Conservation (phyloP, 1,140 invertebrate genomes). For the Pararge aegeria region DNA sequence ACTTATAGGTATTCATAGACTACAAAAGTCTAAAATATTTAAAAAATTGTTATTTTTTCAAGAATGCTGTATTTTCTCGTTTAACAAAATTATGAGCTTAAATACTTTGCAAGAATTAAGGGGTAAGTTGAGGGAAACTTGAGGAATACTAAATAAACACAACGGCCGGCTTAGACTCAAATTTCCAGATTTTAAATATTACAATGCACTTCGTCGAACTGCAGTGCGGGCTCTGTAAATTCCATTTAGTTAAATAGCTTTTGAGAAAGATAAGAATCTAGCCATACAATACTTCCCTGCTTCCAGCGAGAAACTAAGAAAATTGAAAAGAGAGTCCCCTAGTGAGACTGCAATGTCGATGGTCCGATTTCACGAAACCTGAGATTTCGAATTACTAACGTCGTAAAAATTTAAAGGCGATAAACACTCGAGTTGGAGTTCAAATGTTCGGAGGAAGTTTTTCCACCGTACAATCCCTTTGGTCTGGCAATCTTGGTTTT, state of each 20-base stretch:
- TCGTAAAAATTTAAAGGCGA: slow-evolving; percentile 69
- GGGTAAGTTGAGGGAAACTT: slow-evolving; percentile 25
- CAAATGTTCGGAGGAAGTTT: slow-evolving; percentile 53
- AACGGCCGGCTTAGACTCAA: slow-evolving; percentile 66
- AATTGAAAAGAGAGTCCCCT: slow-evolving; percentile 78
- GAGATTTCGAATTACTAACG: slow-evolving; percentile 69
- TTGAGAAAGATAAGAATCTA: slow-evolving; percentile 77
- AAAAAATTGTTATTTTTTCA: background rate
- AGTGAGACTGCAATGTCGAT: slow-evolving; percentile 66
- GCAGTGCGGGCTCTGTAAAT: slow-evolving; percentile 78
- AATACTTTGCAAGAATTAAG: slow-evolving; percentile 7
- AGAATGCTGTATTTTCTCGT: slow-evolving; percentile 1
- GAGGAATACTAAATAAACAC: slow-evolving; percentile 58
- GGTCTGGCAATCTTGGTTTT: slow-evolving; percentile 76
- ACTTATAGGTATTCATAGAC: slow-evolving; percentile 52
- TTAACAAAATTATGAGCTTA: slow-evolving; percentile 2
- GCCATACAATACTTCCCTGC: slow-evolving; percentile 74
- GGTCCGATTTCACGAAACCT: slow-evolving; percentile 73
- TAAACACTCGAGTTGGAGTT: slow-evolving; percentile 56
- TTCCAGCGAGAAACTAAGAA: slow-evolving; percentile 76
- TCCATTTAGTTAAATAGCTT: slow-evolving; percentile 80
- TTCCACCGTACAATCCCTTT: slow-evolving; percentile 65
- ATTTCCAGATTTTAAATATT: slow-evolving; percentile 78
- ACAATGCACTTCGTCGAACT: slow-evolving; percentile 77
- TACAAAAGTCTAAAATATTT: background rate